Percentiles rank a stretch among this genome's conserved stretches.
These are phyloP conservation scores for Gasterosteus aculeatus DNA, from an alignment of 2,113 vertebrate species.

Conservation along the genomic window DNA sequence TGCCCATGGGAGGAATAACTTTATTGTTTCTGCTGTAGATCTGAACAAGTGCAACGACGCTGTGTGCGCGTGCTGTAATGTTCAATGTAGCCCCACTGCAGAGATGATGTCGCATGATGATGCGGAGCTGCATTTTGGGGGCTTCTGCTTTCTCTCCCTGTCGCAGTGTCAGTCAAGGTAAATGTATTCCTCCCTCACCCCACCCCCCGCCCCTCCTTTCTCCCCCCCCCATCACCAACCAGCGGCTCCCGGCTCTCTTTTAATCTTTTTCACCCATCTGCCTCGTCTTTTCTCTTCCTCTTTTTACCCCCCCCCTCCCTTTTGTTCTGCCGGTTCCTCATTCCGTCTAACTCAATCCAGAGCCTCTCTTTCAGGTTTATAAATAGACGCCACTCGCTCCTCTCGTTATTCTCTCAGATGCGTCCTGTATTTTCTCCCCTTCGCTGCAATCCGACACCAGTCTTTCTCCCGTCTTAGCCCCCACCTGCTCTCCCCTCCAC, in stretches of 20 bases:
- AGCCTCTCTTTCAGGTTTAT: conserved; percentile 68
- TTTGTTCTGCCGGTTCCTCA: conserved; percentile 34
- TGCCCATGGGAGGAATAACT: not conserved
- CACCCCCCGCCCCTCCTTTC: not conserved
- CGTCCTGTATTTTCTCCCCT: conserved; percentile 36
- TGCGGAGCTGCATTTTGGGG: conserved; percentile 53
- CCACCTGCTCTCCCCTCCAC: not conserved
- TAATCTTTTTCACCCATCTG: conserved; percentile 34
- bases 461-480: not conserved
- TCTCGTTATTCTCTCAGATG: conserved; percentile 37
- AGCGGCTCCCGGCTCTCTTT: conserved; percentile 7
- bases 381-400: conserved; percentile 69
- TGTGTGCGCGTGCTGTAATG: not conserved
- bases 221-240: not conserved
- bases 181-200: conserved; percentile 56
- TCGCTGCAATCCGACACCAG: conserved; percentile 46
- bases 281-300: not conserved
- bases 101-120: conserved; percentile 68
- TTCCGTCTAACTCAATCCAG: conserved; percentile 65
- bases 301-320: not conserved
- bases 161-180: conserved; percentile 79
- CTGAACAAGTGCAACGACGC: not conserved
- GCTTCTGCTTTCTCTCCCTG: conserved; percentile 67
- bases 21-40: conserved; percentile 6
- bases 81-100: conserved; percentile 60